Percentiles rank a stretch among this genome's conserved stretches.
These are phyloP conservation scores for Lophura nycthemera DNA, from an alignment of 2,113 vertebrate genomes.

Conservation along the genomic window DNA sequence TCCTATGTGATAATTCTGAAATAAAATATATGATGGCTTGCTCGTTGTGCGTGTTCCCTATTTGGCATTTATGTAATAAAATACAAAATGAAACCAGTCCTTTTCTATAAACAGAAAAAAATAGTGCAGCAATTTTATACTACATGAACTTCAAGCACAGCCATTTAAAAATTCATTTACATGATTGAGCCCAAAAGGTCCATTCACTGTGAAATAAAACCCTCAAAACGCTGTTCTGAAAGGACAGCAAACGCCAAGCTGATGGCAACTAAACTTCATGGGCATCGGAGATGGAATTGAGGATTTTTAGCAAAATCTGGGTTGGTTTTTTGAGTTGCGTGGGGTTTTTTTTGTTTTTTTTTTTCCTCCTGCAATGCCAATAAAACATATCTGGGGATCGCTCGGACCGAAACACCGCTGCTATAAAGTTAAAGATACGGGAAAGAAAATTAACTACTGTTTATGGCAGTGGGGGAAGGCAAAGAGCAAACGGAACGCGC, in stretches of 20 bases:
- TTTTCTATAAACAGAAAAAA: neutral
- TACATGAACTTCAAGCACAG: neutral
- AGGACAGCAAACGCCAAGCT: neutral
- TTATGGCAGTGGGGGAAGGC: constrained; percentile 4
- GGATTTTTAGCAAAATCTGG: neutral
- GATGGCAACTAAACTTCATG: neutral
- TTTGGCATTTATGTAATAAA: neutral
- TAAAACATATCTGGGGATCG: constrained; percentile 41
- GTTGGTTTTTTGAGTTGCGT: neutral
- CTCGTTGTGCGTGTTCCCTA: neutral
- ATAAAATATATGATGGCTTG: neutral
- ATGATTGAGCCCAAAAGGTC: constrained; percentile 47
- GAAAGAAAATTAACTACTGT: constrained; percentile 54
- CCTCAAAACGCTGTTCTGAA: neutral
- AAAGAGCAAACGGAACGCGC: neutral
- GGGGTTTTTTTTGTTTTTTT: neutral
- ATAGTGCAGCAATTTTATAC: neutral
- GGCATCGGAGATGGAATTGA: neutral
- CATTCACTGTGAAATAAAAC: neutral
- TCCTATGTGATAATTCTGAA: constrained; percentile 44
- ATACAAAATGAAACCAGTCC: constrained; percentile 14
- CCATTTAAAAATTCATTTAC: constrained; percentile 56
- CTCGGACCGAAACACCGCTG: neutral
- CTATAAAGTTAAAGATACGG: constrained; percentile 16
- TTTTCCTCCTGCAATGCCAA: neutral